Evolutionary conservation across 1,140 invertebrate genomes (phyloP).

Genomic region (Lasaia peninsularis): DNA sequence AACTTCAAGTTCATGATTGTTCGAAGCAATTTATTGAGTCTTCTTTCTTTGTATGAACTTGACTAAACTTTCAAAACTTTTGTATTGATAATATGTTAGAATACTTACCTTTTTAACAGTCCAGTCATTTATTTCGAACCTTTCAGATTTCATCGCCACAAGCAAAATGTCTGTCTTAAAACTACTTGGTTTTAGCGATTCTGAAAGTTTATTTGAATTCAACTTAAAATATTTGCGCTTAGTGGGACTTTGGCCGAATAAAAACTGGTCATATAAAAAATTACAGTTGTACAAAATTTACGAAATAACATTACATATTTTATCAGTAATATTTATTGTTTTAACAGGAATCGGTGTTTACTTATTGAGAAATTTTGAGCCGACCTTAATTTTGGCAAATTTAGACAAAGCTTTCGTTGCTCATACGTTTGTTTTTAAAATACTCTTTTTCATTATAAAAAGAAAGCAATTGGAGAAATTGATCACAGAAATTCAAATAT

Average conservation of each 20-base stretch:
- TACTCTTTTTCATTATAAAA: slow-evolving; percentile 42
- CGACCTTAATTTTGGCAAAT: slow-evolving; percentile 39
- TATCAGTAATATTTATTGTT: slow-evolving; percentile 39
- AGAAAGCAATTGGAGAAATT: slow-evolving; percentile 37
- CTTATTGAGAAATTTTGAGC: slow-evolving; percentile 29
- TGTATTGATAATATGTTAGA: neutral
- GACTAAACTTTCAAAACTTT: neutral
- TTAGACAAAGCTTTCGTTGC: slow-evolving; percentile 49
- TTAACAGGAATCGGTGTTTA: slow-evolving; percentile 49
- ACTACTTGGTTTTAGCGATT: slow-evolving; percentile 23
- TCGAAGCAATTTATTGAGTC: neutral
- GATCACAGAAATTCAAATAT: slow-evolving; percentile 42
- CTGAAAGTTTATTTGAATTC: slow-evolving; percentile 47
- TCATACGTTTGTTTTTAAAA: slow-evolving; percentile 53
- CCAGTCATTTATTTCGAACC: neutral
- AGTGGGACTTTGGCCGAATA: slow-evolving; percentile 55
- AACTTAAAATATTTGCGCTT: slow-evolving; percentile 53
- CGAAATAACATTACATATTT: slow-evolving; percentile 35
- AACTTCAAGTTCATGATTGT: slow-evolving; percentile 1
- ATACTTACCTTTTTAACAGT: neutral
- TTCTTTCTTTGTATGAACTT: slow-evolving; percentile 1
- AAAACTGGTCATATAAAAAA: slow-evolving; percentile 29
- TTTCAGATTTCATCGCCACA: slow-evolving; percentile 9
- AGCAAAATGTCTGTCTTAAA: slow-evolving; percentile 32
- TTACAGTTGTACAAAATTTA: slow-evolving; percentile 41